A percentile compares a stretch with the other conserved stretches of the same genome.
Conservation (phyloP, 2,113 vertebrate species). For the Phocoena phocoena region DNA sequence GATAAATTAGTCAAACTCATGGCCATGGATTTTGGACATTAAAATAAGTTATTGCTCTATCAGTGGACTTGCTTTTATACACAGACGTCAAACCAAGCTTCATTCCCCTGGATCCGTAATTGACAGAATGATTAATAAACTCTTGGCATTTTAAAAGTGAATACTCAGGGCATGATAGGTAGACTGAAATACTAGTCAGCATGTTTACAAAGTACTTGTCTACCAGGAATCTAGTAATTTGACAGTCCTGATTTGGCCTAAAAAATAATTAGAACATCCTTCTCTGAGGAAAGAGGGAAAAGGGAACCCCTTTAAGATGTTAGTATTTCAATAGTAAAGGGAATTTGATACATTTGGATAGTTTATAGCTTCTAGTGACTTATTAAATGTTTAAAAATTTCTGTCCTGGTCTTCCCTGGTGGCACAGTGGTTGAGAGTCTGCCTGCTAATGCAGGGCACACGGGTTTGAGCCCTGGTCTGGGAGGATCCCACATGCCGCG, state of each 20-base stretch:
- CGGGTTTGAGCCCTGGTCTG: too few relatives aligned
- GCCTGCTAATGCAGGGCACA: too few relatives aligned
- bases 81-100: not conserved
- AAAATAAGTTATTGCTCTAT: not conserved
- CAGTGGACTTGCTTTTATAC: not conserved
- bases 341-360: not conserved
- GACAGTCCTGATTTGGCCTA: not conserved
- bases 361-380: not conserved
- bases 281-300: not conserved
- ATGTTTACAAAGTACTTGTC: not conserved
- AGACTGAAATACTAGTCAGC: not conserved
- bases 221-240: not conserved
- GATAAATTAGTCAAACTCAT: not conserved
- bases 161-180: not conserved
- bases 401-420: not conserved
- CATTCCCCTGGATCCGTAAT: not conserved
- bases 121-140: not conserved
- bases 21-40: not conserved
- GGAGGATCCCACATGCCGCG: too few relatives aligned
- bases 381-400: not conserved
- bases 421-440: too few relatives aligned
- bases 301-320: not conserved
- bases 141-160: constrained; percentile 36
- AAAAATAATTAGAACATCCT: not conserved
- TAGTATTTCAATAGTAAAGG: not conserved